A percentile compares a stretch with the other conserved stretches of the same genome.
phyloP scores from a whole-genome alignment of 2,113 vertebrate species.

The Poeciliopsis prolifica region DNA sequence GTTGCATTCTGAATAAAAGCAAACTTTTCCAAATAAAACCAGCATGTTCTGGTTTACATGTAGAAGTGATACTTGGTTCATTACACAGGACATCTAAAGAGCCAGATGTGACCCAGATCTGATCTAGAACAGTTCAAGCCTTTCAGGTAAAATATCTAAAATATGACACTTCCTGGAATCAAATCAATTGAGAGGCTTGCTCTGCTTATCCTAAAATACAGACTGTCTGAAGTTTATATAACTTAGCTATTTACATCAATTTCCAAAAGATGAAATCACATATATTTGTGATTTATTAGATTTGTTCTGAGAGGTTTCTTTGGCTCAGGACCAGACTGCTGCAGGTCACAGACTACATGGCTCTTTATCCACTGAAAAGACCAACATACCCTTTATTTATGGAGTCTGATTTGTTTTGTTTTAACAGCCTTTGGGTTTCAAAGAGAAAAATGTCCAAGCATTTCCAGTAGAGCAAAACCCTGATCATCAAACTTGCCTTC shows the following conservation, averaged over 20 bases:
- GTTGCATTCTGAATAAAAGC: too few species aligned
- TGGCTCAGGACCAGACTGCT: not conserved
- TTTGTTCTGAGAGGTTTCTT: not conserved
- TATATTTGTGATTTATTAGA: not conserved
- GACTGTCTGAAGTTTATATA: not conserved
- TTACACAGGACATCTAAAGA: too few species aligned
- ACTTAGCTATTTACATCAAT: not conserved
- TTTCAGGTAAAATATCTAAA: too few species aligned
- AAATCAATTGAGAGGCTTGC: too few species aligned
- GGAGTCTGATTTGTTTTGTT: not conserved
- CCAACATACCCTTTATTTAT: not conserved
- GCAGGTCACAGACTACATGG: not conserved
- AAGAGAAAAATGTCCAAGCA: not conserved
- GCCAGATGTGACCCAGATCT: too few species aligned
- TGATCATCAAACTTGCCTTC: not conserved
- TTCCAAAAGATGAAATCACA: not conserved
- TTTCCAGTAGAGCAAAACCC: not conserved
- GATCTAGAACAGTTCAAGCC: too few species aligned
- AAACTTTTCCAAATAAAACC: too few species aligned
- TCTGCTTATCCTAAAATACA: not conserved
- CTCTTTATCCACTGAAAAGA: not conserved
- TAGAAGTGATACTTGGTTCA: too few species aligned
- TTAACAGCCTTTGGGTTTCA: not conserved
- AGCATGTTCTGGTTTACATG: too few species aligned
- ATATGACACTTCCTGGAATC: too few species aligned